Conservation (phyloP, 2,888 invertebrate genomes). For the Chirona hameri region DNA sequence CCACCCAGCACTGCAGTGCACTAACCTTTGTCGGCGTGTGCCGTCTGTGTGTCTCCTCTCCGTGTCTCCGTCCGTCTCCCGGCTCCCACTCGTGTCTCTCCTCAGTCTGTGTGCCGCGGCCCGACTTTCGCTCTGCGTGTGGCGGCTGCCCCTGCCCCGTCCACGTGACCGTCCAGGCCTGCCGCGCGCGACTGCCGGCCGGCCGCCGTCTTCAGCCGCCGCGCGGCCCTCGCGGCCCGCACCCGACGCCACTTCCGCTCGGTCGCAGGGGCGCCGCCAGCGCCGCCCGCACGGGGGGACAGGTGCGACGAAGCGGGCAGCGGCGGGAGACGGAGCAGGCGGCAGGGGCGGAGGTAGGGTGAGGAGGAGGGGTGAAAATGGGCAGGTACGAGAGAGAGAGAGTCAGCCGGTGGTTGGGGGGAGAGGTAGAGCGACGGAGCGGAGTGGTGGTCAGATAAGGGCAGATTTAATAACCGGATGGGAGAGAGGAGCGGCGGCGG, state of each 20-base stretch:
- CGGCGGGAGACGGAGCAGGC: too few relatives aligned
- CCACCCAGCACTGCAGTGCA: too few relatives aligned
- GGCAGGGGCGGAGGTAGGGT: too few relatives aligned
- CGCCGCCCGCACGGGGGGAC: background rate
- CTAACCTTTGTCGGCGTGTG: background rate
- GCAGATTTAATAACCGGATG: too few relatives aligned
- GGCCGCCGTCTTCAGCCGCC: slow-evolving; percentile 40
- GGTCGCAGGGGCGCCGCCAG: background rate
- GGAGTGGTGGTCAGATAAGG: too few relatives aligned
- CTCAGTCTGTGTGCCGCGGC: background rate
- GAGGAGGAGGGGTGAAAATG: too few relatives aligned
- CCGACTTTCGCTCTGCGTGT: background rate
- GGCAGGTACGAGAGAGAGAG: too few relatives aligned
- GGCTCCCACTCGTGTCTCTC: background rate
- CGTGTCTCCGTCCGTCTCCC: background rate
- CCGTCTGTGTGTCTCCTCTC: slow-evolving; percentile 1
- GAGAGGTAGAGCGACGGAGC: too few relatives aligned
- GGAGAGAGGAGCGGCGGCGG: too few relatives aligned
- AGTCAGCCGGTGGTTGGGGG: too few relatives aligned
- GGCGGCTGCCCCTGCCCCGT: background rate
- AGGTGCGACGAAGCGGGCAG: too few relatives aligned
- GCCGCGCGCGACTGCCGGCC: background rate
- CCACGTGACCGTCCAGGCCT: slow-evolving; percentile 7
- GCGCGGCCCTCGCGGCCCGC: background rate
- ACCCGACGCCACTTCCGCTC: background rate